These are phyloP conservation scores for Campoletis raptor DNA, from an alignment of 2,888 invertebrate genomes.

Conservation along the genomic window DNA sequence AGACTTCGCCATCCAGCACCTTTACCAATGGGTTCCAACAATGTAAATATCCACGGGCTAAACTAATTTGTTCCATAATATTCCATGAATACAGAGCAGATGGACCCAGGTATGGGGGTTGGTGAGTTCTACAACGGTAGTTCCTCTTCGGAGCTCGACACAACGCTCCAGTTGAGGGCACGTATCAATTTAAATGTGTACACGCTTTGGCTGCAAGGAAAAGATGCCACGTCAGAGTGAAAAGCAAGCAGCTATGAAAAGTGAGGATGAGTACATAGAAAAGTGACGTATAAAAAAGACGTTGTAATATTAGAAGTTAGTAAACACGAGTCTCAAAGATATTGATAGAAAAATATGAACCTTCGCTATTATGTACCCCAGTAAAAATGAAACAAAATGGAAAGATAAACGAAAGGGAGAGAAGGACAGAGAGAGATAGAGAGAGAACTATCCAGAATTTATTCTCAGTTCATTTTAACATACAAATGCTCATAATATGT, in stretches of 20 bases:
- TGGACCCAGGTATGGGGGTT: conserved; percentile 55
- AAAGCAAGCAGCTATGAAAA: conserved; percentile 20
- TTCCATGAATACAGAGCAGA: conserved; percentile 81
- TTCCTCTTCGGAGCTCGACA: conserved; percentile 69
- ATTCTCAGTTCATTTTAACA: conserved; percentile 16
- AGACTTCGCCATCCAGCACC: conserved; percentile 21
- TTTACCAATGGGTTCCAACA: conserved; percentile 47
- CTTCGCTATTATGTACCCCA: background rate
- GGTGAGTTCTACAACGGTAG: conserved; percentile 50
- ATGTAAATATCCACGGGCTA: conserved; percentile 72
- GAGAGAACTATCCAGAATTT: conserved; percentile 15
- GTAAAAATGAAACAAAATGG: conserved; percentile 35
- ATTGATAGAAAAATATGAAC: conserved; percentile 4
- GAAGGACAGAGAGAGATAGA: background rate
- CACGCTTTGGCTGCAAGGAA: conserved; percentile 8
- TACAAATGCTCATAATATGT: background rate
- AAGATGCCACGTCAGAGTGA: conserved; percentile 10
- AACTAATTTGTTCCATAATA: conserved; percentile 76
- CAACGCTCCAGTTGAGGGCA: conserved; percentile 37
- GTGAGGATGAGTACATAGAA: conserved; percentile 20
- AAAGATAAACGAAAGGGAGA: background rate
- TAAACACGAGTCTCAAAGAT: background rate
- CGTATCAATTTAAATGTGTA: conserved; percentile 68
- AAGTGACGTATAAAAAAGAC: conserved; percentile 12
- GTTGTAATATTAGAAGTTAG: conserved; percentile 20